A percentile compares a stretch with the other conserved stretches of the same genome.
phyloP scores from a whole-genome alignment of 2,888 invertebrate genomes.

The Cordylochernes scorpioides region DNA sequence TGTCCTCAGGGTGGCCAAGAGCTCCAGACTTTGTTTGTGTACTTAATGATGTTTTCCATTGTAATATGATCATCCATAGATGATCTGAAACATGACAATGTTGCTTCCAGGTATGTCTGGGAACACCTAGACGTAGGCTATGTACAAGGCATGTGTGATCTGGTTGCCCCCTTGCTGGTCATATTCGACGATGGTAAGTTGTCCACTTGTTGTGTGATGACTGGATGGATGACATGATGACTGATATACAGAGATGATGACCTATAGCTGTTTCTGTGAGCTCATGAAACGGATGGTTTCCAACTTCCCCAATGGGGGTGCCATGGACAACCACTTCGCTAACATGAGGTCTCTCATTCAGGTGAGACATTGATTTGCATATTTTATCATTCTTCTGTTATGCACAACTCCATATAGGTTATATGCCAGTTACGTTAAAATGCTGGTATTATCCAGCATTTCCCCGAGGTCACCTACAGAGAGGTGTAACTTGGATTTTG shows the following conservation, averaged over 20 bases:
- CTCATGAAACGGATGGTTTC: constrained; percentile 69
- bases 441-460: too few relatives aligned
- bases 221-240: neutral
- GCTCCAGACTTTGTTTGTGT: too few relatives aligned
- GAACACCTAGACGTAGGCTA: constrained; percentile 77
- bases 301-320: constrained; percentile 69
- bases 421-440: too few relatives aligned
- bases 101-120: constrained; percentile 55
- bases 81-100: neutral
- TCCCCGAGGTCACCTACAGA: too few relatives aligned
- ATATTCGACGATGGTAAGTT: constrained; percentile 47
- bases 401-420: too few relatives aligned
- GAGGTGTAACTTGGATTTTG: too few relatives aligned
- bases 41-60: too few relatives aligned
- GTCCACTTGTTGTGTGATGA: neutral
- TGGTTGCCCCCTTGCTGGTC: constrained; percentile 70
- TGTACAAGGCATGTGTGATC: constrained; percentile 92
- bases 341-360: constrained; percentile 48
- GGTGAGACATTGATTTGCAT: constrained; percentile 18
- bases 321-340: constrained; percentile 85
- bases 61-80: too few relatives aligned
- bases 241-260: constrained; percentile 38
- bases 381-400: too few relatives aligned
- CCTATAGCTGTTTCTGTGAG: constrained; percentile 68
- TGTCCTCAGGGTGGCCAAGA: too few relatives aligned